Evolutionary conservation across 2,888 invertebrate species (phyloP).

Genomic region (Lithophane socia): DNA sequence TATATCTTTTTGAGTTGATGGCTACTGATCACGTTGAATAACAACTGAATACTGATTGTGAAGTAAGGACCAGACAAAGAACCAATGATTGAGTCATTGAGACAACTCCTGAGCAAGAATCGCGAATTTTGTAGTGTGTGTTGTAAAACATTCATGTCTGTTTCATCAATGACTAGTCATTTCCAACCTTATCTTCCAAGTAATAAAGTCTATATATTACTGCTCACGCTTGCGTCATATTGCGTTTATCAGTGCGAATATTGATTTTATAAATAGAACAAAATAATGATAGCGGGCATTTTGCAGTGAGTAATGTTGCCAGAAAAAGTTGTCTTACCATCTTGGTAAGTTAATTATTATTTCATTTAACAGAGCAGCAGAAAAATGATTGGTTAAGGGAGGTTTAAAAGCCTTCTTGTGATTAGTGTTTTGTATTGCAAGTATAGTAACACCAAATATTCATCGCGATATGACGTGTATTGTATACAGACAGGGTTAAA

Average conservation of each 20-base stretch:
- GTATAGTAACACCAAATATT: not conserved
- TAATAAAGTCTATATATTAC: slow-evolving; percentile 5
- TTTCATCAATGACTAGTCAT: not conserved
- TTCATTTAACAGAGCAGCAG: not conserved
- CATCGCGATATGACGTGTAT: not conserved
- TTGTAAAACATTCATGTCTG: not conserved
- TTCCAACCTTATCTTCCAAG: not conserved
- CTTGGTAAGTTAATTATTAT: slow-evolving; percentile 1
- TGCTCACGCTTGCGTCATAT: slow-evolving; percentile 18
- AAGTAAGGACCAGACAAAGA: not conserved
- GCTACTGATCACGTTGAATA: not conserved
- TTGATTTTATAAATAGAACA: slow-evolving; percentile 32
- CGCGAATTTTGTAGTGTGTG: not conserved
- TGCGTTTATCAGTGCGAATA: slow-evolving; percentile 12
- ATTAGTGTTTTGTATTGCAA: not conserved
- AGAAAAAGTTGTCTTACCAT: slow-evolving; percentile 17
- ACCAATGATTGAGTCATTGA: slow-evolving; percentile 25
- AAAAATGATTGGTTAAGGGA: not conserved
- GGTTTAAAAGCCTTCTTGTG: not conserved
- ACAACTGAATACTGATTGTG: slow-evolving; percentile 16
- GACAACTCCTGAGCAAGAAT: slow-evolving; percentile 2
- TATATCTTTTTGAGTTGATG: slow-evolving; percentile 5
- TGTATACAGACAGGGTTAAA: too few relatives aligned
- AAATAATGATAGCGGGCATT: slow-evolving; percentile 25
- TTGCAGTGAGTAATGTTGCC: slow-evolving; percentile 42